Evolutionary conservation across 2,888 invertebrate genomes (phyloP).

Genomic region (Uloborus plumipes): DNA sequence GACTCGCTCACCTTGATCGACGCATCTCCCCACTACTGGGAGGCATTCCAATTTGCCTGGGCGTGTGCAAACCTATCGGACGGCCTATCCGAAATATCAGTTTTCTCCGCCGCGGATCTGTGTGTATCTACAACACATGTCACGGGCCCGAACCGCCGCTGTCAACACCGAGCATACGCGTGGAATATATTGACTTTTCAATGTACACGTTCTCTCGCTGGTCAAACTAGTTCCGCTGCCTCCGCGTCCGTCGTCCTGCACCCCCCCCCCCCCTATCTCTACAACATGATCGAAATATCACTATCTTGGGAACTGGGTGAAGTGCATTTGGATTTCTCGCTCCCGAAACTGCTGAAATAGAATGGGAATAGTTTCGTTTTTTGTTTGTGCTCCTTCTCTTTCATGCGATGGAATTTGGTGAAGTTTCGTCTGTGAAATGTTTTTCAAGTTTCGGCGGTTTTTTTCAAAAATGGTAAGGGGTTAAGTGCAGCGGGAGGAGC

Average conservation of each 20-base stretch:
- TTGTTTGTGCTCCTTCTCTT: constrained; percentile 9
- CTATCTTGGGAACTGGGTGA: constrained; percentile 15
- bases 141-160: constrained; percentile 8
- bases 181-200: constrained; percentile 56
- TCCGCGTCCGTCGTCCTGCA: constrained; percentile 21
- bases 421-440: too few species aligned
- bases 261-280: background rate
- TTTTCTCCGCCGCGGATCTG: too few species aligned
- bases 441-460: too few species aligned
- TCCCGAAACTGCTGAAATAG: constrained; percentile 36
- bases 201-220: constrained; percentile 26
- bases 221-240: constrained; percentile 50
- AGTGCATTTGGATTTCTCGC: constrained; percentile 24
- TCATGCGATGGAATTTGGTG: background rate
- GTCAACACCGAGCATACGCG: constrained; percentile 34
- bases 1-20: too few species aligned
- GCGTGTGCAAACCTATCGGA: constrained; percentile 1
- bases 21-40: background rate
- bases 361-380: background rate
- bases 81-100: too few species aligned
- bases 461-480: too few species aligned
- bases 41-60: constrained; percentile 29
- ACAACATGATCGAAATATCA: constrained; percentile 19
- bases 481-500: too few species aligned
- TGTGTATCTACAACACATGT: too few species aligned